These are phyloP conservation scores for Phymorhynchus buccinoides DNA, from an alignment of 1,140 invertebrate species.

Conservation along the genomic window DNA sequence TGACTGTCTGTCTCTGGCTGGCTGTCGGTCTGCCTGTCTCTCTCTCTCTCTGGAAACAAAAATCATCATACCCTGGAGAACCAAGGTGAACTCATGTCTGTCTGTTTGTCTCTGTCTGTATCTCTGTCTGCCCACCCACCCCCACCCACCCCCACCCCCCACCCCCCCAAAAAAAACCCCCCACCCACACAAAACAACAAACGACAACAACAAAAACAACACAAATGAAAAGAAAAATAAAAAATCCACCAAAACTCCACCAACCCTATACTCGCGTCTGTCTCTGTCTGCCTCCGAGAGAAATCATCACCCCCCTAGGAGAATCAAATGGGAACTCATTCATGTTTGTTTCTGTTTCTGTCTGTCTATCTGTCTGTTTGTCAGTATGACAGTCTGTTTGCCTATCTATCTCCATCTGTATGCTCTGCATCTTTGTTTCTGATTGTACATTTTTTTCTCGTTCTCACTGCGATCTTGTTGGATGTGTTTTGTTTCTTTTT, in stretches of 20 bases:
- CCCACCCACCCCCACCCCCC: neutral
- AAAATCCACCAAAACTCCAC: neutral
- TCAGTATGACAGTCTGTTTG: neutral
- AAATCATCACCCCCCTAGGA: too few relatives aligned
- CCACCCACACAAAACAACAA: neutral
- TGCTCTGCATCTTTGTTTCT: neutral
- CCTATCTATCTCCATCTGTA: neutral
- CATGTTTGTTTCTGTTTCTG: neutral
- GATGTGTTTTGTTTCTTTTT: too few relatives aligned
- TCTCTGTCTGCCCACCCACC: neutral
- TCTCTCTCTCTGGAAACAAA: constrained; percentile 67
- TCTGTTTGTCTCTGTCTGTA: too few relatives aligned
- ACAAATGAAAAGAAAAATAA: too few relatives aligned
- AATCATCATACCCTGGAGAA: constrained; percentile 45
- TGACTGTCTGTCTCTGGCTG: too few relatives aligned
- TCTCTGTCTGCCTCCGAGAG: too few relatives aligned
- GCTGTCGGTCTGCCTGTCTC: too few relatives aligned
- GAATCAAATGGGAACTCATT: too few relatives aligned
- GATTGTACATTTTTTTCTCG: too few relatives aligned
- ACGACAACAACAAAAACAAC: neutral
- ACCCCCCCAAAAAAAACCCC: neutral
- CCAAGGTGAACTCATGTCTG: constrained; percentile 21
- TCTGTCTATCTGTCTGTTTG: neutral
- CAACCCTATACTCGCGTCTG: too few relatives aligned
- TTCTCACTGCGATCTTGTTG: too few relatives aligned